Percentiles rank a stretch among this genome's conserved stretches.
These are phyloP conservation scores for Platycercus adscitus DNA, from an alignment of 2,113 vertebrate species.

Conservation along the genomic window DNA sequence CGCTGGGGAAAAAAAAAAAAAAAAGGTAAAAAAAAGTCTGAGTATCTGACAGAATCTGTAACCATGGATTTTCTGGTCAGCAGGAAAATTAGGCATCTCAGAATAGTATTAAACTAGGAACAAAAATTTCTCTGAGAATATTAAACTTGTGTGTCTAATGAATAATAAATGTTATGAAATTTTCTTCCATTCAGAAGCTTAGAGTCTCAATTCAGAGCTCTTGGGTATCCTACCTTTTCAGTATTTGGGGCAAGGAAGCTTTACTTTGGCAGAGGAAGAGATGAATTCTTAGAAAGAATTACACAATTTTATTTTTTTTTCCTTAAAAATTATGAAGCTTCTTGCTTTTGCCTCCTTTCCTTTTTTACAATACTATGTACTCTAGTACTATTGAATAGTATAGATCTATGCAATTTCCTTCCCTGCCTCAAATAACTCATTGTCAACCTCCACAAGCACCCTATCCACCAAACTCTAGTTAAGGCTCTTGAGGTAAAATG, in stretches of 20 bases:
- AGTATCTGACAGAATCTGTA: neutral
- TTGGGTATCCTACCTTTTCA: neutral
- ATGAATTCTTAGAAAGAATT: neutral
- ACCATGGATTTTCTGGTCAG: neutral
- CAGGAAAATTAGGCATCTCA: neutral
- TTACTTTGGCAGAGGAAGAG: neutral
- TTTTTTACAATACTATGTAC: neutral
- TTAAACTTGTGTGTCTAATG: neutral
- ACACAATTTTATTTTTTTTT: neutral
- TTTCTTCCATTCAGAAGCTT: neutral
- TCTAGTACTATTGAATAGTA: neutral
- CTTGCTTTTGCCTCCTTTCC: neutral
- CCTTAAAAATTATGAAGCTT: neutral
- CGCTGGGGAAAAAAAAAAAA: neutral
- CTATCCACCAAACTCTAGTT: neutral
- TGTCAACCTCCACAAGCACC: neutral
- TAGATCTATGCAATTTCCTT: neutral
- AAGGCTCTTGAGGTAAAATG: neutral
- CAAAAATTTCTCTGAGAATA: neutral
- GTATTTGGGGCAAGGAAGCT: neutral
- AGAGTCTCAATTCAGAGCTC: neutral
- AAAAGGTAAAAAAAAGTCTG: neutral
- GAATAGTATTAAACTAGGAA: neutral
- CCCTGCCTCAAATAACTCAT: neutral
- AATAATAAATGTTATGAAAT: neutral